Evolutionary conservation across 1,140 invertebrate species (phyloP).

Genomic region (Hycleus cichorii): DNA sequence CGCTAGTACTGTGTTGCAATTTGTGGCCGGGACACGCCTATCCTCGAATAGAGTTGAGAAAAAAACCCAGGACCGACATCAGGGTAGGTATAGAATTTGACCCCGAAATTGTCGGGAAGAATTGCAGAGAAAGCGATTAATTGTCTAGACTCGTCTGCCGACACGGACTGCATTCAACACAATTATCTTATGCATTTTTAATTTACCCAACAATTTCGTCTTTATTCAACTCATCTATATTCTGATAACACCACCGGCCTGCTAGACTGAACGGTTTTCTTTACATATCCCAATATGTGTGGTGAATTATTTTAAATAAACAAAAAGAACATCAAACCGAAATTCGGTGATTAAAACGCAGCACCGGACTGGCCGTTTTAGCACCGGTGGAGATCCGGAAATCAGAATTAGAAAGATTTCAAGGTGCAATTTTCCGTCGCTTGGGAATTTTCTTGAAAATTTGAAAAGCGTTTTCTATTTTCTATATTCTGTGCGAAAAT

Average conservation of each 20-base stretch:
- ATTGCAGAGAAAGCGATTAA: background rate
- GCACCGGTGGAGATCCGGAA: too few relatives aligned
- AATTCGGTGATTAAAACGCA: too few relatives aligned
- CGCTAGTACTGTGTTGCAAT: constrained; percentile 31
- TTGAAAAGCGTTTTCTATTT: too few relatives aligned
- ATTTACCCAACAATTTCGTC: too few relatives aligned
- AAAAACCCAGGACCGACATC: constrained; percentile 17
- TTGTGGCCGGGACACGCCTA: constrained; percentile 26
- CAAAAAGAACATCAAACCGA: too few relatives aligned
- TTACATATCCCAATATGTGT: too few relatives aligned
- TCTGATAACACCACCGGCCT: background rate
- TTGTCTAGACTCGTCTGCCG: background rate
- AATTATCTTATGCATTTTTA: background rate
- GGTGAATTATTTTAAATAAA: too few relatives aligned
- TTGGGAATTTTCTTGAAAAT: too few relatives aligned
- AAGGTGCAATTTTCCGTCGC: too few relatives aligned
- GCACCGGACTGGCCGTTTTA: too few relatives aligned
- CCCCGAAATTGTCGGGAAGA: constrained; percentile 1
- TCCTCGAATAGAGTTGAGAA: background rate
- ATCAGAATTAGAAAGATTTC: too few relatives aligned
- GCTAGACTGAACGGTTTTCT: background rate
- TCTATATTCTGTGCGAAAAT: too few relatives aligned
- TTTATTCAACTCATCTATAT: background rate
- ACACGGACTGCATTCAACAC: background rate
- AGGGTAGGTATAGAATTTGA: background rate